Percentiles rank a stretch among this genome's conserved stretches.
These are phyloP conservation scores for Tetheella fluctuosa DNA, from an alignment of 2,888 invertebrate genomes.

Conservation along the genomic window DNA sequence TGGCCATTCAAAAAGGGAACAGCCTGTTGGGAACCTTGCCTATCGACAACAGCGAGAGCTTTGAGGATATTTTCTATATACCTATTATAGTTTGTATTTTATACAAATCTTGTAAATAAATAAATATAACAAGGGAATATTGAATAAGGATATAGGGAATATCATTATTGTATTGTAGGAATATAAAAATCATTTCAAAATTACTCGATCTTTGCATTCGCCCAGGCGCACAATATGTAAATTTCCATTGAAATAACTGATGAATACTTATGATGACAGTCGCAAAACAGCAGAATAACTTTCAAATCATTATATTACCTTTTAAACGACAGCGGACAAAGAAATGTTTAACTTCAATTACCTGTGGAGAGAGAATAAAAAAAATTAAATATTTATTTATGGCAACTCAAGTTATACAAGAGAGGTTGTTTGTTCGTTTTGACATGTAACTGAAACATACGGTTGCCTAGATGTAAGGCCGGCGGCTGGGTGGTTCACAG, in stretches of 20 bases:
- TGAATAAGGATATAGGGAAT: no score
- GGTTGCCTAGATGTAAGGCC: neutral
- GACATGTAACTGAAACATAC: neutral
- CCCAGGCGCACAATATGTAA: neutral
- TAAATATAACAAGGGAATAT: no score
- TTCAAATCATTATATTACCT: constrained; percentile 9
- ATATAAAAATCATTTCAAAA: no score
- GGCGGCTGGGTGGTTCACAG: neutral
- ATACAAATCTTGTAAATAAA: no score
- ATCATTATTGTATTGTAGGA: no score
- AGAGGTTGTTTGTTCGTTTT: neutral
- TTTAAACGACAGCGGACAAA: constrained; percentile 11
- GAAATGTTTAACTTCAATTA: constrained; percentile 24
- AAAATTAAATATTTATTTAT: constrained; percentile 15
- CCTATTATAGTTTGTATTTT: no score
- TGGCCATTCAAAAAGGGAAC: no score
- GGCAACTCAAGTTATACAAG: neutral
- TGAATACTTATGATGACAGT: neutral
- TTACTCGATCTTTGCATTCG: neutral
- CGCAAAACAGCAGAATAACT: constrained; percentile 12
- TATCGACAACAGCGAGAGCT: no score
- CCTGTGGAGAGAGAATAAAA: constrained; percentile 25
- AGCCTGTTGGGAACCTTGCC: no score
- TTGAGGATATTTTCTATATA: no score
- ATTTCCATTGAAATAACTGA: neutral